Evolutionary conservation across 2,888 invertebrate species (phyloP).

Genomic region (Aspidiotus rigidus): DNA sequence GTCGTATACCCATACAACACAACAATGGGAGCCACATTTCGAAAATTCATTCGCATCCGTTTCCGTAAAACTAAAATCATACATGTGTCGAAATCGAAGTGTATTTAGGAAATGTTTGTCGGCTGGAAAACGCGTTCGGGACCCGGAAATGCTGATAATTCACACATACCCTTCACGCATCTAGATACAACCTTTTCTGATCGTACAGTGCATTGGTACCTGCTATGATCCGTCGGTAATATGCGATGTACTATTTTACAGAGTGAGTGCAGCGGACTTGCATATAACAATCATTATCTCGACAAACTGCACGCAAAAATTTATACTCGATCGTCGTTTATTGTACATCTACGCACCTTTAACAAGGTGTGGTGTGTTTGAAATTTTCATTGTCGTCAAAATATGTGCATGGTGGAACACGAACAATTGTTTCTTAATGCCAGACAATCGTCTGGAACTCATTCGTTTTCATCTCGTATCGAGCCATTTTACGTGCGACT

Average conservation of each 20-base stretch:
- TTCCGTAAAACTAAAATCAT: not conserved
- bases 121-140: not conserved
- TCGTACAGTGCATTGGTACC: not conserved
- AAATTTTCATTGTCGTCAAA: constrained; percentile 1
- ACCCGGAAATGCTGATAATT: constrained; percentile 2
- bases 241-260: too few species aligned
- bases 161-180: not conserved
- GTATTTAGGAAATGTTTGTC: too few species aligned
- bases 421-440: not conserved
- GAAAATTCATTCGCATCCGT: not conserved
- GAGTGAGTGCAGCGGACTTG: not conserved
- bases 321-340: not conserved
- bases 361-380: not conserved
- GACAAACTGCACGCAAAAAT: not conserved
- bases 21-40: not conserved
- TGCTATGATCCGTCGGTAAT: too few species aligned
- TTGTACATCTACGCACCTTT: not conserved
- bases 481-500: too few species aligned
- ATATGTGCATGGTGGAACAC: not conserved
- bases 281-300: not conserved
- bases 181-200: not conserved
- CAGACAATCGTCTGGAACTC: not conserved
- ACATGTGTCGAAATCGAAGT: too few species aligned
- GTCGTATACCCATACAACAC: not conserved
- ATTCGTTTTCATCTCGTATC: not conserved